These are phyloP conservation scores for Littorina saxatilis DNA, from an alignment of 1,140 invertebrate species.

Conservation along the genomic window DNA sequence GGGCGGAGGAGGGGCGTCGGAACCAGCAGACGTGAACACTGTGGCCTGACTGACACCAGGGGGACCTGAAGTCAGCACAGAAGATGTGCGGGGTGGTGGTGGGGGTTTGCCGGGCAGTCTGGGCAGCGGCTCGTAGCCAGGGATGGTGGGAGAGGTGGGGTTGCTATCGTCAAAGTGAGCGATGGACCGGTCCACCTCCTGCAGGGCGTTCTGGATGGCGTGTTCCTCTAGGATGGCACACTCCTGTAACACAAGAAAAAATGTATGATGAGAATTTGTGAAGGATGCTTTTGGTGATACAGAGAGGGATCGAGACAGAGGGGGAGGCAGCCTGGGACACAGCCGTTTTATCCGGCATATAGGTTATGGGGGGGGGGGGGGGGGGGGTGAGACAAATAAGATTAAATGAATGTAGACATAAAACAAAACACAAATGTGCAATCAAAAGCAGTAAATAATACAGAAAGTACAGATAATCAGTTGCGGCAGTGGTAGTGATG, in stretches of 20 bases:
- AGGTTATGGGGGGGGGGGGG: too few relatives aligned
- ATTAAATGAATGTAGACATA: too few relatives aligned
- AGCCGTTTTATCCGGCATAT: too few relatives aligned
- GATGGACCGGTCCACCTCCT: slow-evolving; percentile 48
- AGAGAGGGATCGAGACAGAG: too few relatives aligned
- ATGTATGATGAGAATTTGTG: too few relatives aligned
- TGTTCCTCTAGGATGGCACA: slow-evolving; percentile 33
- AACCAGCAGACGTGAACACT: slow-evolving; percentile 39
- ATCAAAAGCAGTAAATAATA: too few relatives aligned
- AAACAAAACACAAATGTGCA: too few relatives aligned
- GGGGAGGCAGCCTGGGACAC: too few relatives aligned
- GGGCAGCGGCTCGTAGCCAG: slow-evolving; percentile 36
- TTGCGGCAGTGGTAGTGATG: too few relatives aligned
- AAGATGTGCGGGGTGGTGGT: slow-evolving; percentile 41
- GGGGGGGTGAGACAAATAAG: too few relatives aligned
- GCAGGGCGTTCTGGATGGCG: slow-evolving; percentile 40
- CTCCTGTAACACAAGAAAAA: slow-evolving; percentile 29
- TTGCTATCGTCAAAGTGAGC: slow-evolving; percentile 42
- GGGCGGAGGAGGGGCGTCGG: slow-evolving; percentile 45
- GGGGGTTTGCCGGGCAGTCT: slow-evolving; percentile 39
- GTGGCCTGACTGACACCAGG: slow-evolving; percentile 41
- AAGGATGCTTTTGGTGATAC: too few relatives aligned
- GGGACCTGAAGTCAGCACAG: slow-evolving; percentile 18
- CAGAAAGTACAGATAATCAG: too few relatives aligned
- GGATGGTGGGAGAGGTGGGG: background rate